Evolutionary conservation across 2,888 invertebrate species (phyloP).

Genomic region (Agrotis puta): DNA sequence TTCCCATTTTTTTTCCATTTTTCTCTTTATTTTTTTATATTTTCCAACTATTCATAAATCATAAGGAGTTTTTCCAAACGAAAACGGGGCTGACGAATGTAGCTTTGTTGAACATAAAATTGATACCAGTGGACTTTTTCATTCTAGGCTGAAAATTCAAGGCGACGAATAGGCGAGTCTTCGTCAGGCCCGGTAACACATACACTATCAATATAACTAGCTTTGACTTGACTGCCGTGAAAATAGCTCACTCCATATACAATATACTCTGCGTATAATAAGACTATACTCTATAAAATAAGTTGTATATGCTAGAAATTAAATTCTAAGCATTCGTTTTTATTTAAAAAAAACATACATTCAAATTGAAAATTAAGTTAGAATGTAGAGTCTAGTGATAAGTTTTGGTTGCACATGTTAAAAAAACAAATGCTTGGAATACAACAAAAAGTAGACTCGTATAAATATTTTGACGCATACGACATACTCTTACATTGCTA

Average conservation of each 20-base stretch:
- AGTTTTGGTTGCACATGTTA: not conserved
- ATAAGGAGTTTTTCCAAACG: slow-evolving; percentile 74
- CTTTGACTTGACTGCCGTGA: slow-evolving; percentile 68
- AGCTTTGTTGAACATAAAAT: slow-evolving; percentile 69
- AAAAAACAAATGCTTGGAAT: slow-evolving; percentile 34
- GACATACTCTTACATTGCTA: slow-evolving; percentile 29
- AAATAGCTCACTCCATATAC: slow-evolving; percentile 65
- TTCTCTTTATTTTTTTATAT: slow-evolving; percentile 19
- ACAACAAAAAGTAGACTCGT: slow-evolving; percentile 23
- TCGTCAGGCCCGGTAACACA: slow-evolving; percentile 79
- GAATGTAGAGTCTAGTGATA: not conserved
- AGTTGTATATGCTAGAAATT: slow-evolving; percentile 47
- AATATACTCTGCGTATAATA: slow-evolving; percentile 48
- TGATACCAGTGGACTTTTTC: slow-evolving; percentile 75
- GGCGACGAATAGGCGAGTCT: slow-evolving; percentile 78
- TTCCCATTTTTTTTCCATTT: slow-evolving; percentile 11
- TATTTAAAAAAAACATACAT: not conserved
- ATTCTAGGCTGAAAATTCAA: slow-evolving; percentile 80
- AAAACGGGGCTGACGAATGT: slow-evolving; percentile 80
- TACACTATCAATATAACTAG: slow-evolving; percentile 68
- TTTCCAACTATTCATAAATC: slow-evolving; percentile 34
- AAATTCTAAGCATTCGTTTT: slow-evolving; percentile 51
- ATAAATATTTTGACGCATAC: slow-evolving; percentile 12
- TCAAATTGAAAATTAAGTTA: too few relatives aligned
- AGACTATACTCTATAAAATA: slow-evolving; percentile 30